Conservation (phyloP, 2,888 invertebrate species). For the Cordilura impudica region DNA sequence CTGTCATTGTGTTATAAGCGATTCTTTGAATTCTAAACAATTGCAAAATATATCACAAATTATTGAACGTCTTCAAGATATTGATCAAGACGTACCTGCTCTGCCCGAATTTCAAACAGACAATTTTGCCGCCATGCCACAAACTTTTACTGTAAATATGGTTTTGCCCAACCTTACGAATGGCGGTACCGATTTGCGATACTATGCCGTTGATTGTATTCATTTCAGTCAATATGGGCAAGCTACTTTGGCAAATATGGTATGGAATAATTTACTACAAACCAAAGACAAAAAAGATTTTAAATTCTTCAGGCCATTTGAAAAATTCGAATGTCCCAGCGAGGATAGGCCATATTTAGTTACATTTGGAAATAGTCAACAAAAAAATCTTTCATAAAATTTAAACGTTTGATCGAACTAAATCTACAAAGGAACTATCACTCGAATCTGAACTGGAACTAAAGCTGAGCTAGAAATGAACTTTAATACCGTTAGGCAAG, state of each 20-base stretch:
- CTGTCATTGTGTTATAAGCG: conserved; percentile 70
- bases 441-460: too few species aligned
- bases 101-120: conserved; percentile 73
- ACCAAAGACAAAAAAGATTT: conserved; percentile 78
- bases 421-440: too few species aligned
- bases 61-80: conserved; percentile 77
- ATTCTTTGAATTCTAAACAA: conserved; percentile 57
- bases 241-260: conserved; percentile 78
- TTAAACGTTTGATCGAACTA: too few species aligned
- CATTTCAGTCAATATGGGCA: conserved; percentile 81
- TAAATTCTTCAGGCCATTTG: conserved; percentile 41
- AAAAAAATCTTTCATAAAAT: too few species aligned
- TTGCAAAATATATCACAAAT: conserved; percentile 48
- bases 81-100: conserved; percentile 79
- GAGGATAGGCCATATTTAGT: conserved; percentile 71
- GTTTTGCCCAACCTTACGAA: conserved; percentile 72
- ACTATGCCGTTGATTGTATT: conserved; percentile 81
- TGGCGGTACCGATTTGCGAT: conserved; percentile 78
- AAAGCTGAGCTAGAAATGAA: too few species aligned
- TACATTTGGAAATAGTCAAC: conserved; percentile 67
- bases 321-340: conserved; percentile 72
- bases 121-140: conserved; percentile 81
- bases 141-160: conserved; percentile 74
- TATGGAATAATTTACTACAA: conserved; percentile 81
- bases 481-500: too few species aligned